phyloP scores from a whole-genome alignment of 2,888 invertebrate genomes.

The Macropis europaea region DNA sequence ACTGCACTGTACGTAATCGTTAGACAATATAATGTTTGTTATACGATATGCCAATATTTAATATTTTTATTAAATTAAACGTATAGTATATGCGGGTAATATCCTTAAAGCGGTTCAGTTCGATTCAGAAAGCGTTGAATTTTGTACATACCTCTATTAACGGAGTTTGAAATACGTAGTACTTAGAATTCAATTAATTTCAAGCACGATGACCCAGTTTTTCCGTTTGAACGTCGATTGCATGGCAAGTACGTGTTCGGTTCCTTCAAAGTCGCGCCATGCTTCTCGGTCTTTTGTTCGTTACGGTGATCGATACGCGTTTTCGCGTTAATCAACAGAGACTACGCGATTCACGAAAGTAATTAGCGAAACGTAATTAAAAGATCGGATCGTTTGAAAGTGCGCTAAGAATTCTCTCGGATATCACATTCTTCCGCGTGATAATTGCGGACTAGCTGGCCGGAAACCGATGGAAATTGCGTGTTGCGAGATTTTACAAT shows the following conservation, averaged over 20 bases:
- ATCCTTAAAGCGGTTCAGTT: too few species aligned
- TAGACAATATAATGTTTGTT: too few species aligned
- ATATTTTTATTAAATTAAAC: too few species aligned
- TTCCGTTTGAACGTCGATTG: slow-evolving; percentile 21
- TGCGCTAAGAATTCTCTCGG: slow-evolving; percentile 7
- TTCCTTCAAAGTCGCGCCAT: slow-evolving; percentile 3
- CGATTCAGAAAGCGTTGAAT: too few species aligned
- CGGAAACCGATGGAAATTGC: background rate
- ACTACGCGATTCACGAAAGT: slow-evolving; percentile 26
- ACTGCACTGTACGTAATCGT: too few species aligned
- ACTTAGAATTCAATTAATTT: background rate
- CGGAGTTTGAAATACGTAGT: background rate
- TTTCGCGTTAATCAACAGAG: slow-evolving; percentile 25
- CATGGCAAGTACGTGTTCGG: slow-evolving; percentile 25
- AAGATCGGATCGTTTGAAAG: slow-evolving; percentile 15
- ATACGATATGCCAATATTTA: too few species aligned
- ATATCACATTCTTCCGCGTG: background rate
- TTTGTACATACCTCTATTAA: background rate
- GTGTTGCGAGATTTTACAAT: background rate
- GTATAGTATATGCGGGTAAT: too few species aligned
- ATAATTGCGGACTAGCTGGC: background rate
- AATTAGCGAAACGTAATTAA: slow-evolving; percentile 28
- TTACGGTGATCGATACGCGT: slow-evolving; percentile 22
- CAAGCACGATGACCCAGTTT: background rate
- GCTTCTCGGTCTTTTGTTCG: slow-evolving; percentile 11